Evolutionary conservation across 2,797 vertebrate species (phyloP).

Genomic region (Hephaestus fuliginosus): DNA sequence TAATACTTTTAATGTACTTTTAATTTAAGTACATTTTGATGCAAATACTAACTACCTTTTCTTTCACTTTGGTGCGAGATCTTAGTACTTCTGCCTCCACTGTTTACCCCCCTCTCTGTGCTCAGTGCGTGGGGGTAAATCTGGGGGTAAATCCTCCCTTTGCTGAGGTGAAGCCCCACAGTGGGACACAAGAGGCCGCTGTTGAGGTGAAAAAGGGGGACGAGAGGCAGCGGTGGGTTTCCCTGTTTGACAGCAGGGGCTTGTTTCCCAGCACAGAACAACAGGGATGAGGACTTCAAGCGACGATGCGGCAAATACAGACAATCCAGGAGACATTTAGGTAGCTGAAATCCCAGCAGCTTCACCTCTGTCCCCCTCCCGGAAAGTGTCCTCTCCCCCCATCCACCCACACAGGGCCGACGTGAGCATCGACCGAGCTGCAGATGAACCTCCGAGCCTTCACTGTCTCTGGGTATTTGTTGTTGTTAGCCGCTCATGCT

Average conservation of each 20-base stretch:
- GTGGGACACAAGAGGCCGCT: constrained; percentile 77
- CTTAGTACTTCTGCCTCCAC: no score
- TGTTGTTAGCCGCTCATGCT: constrained; percentile 83
- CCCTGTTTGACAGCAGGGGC: constrained; percentile 76
- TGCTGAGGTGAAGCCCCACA: not conserved
- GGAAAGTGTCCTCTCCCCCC: no score
- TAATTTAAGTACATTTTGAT: no score
- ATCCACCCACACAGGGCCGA: no score
- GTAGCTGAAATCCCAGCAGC: constrained; percentile 30
- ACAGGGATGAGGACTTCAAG: constrained; percentile 70
- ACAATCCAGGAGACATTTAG: constrained; percentile 34
- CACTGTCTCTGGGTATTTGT: constrained; percentile 68
- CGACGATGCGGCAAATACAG: constrained; percentile 37
- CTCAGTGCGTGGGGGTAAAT: not conserved
- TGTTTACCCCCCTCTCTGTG: not conserved
- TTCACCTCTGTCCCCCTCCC: not conserved
- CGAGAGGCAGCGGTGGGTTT: constrained; percentile 43
- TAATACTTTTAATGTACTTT: no score
- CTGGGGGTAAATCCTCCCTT: fast-evolving
- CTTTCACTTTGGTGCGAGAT: not conserved
- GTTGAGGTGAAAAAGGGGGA: constrained; percentile 66
- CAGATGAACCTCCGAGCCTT: constrained; percentile 61
- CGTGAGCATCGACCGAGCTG: constrained; percentile 39
- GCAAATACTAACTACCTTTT: no score
- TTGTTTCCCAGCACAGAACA: constrained; percentile 72